Base-by-base conservation (phyloP, 2,113 vertebrate species). In the Malaclemys terrapin region DNA sequence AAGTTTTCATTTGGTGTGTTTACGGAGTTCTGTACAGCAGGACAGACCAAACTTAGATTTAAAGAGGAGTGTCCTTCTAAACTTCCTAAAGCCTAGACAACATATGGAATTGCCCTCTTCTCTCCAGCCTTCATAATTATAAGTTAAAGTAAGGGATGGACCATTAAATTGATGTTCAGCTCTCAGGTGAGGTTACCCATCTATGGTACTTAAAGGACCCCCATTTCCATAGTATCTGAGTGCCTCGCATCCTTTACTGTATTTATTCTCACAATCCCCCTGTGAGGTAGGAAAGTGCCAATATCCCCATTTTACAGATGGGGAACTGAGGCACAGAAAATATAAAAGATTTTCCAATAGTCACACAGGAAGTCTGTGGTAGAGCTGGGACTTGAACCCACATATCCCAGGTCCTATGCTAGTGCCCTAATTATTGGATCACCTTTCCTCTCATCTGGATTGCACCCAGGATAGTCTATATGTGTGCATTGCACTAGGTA, bases 111-210 rank as follows among this genome's bases (percentile, higher is more conserved):
- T 4, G 72, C 1, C 38, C 19, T 42, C 19, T 24, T 45, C 10
- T 65, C 84, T 45, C 38, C 13, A 22, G 4, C 59, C 17, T 47
- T 83, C 12, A 1, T 87, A 49, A 83, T 27, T 42, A 27, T 7
- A 72, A 2, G 19, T 56, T 65, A 47, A 1, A 57, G 12, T 6
- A 69, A 22, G 10, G 3, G 38, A 10, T 75, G 20, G 38, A 45
- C 22, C 2, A 29, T 1, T 49, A 10, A 89, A 82, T 1, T 0
- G 24, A 75, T 76, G 78, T 10, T 27, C 6, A 76, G 3, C 5
- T 31, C 14, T 69, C 56, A 81, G 4, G 3, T 7, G 17, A 17
- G 42, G 89, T 75, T 3, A 42, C 54, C 4, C 17, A 53, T 5
- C 1, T 45, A 65, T n/a, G 31, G 31, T 35, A 65, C 6, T 35